Base-by-base conservation (phyloP, 2,797 vertebrate species). In the Ceryle rudis region DNA sequence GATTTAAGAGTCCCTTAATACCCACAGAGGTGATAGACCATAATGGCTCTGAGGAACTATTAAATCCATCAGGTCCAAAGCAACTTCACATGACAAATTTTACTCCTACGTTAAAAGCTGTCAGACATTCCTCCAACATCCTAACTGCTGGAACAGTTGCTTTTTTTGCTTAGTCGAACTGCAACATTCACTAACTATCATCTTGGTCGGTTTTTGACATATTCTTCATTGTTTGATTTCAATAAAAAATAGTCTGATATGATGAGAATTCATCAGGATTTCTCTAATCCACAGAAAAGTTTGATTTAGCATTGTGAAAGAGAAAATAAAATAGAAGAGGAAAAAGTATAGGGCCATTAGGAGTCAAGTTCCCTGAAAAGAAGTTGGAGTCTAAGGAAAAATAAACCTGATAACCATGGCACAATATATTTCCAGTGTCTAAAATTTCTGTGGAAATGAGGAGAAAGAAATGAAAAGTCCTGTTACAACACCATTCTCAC, bases 1-100 rank as follows among this genome's bases (percentile, higher is more conserved):
- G 93, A 95, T 97, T 96, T 96, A 97, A 75, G 79, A 94, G 81
- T 97, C 95, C 94, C 96, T 95, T 93, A 96, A 81, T 95, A 95
- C 94, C 96, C 95, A 67, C 96, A 87, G 81, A 93, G 83, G 79
- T 89, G 89, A 95, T 97, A 95, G 93, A 96, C 89, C 89, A 62
- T 96, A 96, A 93, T 97, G 86, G 67, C 94, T 92, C 89, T 95
- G 60, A 95, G 95, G 94, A 96, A 44, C 79, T 90, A 78, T 96
- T 95, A 95, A 96, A 95, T 93, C 94, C 86, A 95, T 97, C 84
- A 94, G 95, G 86, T 95, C 33, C 80, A 95, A 95, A 94, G 60
- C 82, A 97, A 95, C 91, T 94, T 96, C 80, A 84, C 46, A 31
- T 94, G 81, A 91, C 72, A 91, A 93, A 84, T 93, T 94, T 95